Evolutionary conservation across 2,113 vertebrate genomes (phyloP), one percentile per base, ranked within the genome.

Genomic region (Myiozetetes cayanensis): DNA sequence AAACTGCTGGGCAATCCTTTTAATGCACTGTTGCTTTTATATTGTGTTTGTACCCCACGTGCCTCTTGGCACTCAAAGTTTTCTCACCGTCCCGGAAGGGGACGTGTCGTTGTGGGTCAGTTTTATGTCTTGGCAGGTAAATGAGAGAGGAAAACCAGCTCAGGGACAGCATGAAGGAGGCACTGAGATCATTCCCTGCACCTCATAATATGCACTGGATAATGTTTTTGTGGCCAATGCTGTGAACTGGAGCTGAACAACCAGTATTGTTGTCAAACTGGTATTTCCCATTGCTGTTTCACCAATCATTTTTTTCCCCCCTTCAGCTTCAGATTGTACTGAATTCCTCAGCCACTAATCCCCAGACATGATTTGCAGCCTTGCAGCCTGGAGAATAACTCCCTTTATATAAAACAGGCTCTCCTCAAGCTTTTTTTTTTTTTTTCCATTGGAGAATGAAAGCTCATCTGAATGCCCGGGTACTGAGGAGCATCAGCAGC

Each of bases 201-300:
- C 4, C 14, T 66, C 50, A 6, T 21, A 4, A 3, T 1, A 2
- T 2, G 25, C 15, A 2, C 35, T 11, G 37, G 25, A 15, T 30
- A 44, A 53, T 3, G 11, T 35, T 43, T 7, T 8, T 1, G 0
- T 44, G 58, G n/a, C 49, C 81, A 37, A 0, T 3, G 19, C n/a
- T 4, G 20, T 12, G 43, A 84, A 19, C 47, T 41, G 63, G 67
- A 80, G 67, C 49, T 44, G 58, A 83, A 24, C 1, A 0, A 13
- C 62, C 19, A 33, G 20, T 43, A 2, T 31, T 68, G 39, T 23
- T 55, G 17, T 33, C 67, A 24, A 37, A 78, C 70, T 37, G 79
- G 5, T 52, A 16, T 56, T 78, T 77, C 62, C 53, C 28, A 12
- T 6, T 35, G 61, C 47, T 84, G 18, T 21, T 55, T 46, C 50